Evolutionary conservation across 2,797 vertebrate species (phyloP), one percentile per base, ranked within the genome.

Genomic region (Holocentrus rufus): DNA sequence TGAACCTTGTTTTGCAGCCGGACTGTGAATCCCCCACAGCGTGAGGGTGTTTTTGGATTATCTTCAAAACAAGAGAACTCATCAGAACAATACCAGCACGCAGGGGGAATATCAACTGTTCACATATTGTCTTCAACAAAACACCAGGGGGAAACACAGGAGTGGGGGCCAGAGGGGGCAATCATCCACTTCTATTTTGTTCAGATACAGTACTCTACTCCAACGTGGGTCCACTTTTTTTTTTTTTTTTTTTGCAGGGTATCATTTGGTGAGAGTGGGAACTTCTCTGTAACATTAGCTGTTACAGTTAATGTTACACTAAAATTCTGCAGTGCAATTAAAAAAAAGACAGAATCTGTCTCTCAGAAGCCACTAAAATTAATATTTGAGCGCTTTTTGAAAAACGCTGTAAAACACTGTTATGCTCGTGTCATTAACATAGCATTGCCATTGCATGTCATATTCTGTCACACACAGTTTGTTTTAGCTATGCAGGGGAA

Each of bases 11-110:
- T 81, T 79, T 75, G 72, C 58, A 81, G 79, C 56, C 71, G 72
- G 61, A 27, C 68, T 77, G 56, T 71, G 59, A 76, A 79, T 65
- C 63, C 76, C 85, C 81, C 82, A 46, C 50, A 74, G 89, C 86
- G 71, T 72, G 47, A 72, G 86, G 74, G 83, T 80, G 65, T 83
- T 83, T 27, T 81, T 89, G 88, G 87, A 86, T 66, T 75, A 60
- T 82, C 77, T 75, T 88, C 83, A 89, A 84, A 81, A 82, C 69
- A 79, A 85, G 72, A 79, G 76, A 79, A 69, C 66, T 15, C 63
- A 60, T 65, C 65, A 80, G 67, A 81, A 77, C 56, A 71, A 66
- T 65, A 55, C 73, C 77, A 66, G 76, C 74, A 68, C 55, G 71
- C 76, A 69, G 69, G 58, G 72, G 81, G 70, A 71, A 71, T 83